Conservation (phyloP, 2,888 invertebrate genomes). For the Aleiodes leptofemur region DNA sequence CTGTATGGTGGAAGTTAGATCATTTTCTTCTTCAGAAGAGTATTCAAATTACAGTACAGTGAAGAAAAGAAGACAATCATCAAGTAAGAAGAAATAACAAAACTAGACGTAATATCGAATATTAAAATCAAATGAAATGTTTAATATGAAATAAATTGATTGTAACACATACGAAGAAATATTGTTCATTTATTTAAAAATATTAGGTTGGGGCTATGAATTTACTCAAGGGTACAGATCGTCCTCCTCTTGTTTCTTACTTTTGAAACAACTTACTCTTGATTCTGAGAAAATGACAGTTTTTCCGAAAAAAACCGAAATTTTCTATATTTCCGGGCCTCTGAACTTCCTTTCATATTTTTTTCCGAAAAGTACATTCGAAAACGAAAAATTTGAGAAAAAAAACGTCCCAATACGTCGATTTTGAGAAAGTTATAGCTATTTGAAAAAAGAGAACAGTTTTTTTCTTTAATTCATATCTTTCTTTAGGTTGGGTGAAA, state of each 20-base stretch:
- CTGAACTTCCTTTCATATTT: no score
- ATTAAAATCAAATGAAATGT: constrained; percentile 9
- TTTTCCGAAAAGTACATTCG: no score
- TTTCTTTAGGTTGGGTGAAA: neutral
- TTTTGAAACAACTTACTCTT: neutral
- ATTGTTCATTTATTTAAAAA: neutral
- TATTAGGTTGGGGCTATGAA: neutral
- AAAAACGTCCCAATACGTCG: no score
- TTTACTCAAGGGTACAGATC: neutral
- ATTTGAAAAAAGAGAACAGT: neutral
- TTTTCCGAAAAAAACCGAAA: constrained; percentile 16
- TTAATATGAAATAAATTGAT: constrained; percentile 8
- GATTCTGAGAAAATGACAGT: constrained; percentile 13
- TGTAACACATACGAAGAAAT: constrained; percentile 18
- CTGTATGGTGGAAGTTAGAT: constrained; percentile 13
- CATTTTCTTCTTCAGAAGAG: constrained; percentile 23
- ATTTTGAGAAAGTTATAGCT: neutral
- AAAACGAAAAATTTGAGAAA: no score
- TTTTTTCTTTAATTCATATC: constrained; percentile 2
- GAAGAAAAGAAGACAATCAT: constrained; percentile 26
- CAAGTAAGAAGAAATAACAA: constrained; percentile 24
- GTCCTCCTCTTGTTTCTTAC: neutral
- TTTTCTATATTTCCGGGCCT: neutral
- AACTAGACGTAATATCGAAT: constrained; percentile 18
- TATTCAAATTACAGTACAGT: constrained; percentile 15